Evolutionary conservation across 2,888 invertebrate genomes (phyloP), one percentile per base, ranked within the genome.

Genomic region (Watsonalla binaria): DNA sequence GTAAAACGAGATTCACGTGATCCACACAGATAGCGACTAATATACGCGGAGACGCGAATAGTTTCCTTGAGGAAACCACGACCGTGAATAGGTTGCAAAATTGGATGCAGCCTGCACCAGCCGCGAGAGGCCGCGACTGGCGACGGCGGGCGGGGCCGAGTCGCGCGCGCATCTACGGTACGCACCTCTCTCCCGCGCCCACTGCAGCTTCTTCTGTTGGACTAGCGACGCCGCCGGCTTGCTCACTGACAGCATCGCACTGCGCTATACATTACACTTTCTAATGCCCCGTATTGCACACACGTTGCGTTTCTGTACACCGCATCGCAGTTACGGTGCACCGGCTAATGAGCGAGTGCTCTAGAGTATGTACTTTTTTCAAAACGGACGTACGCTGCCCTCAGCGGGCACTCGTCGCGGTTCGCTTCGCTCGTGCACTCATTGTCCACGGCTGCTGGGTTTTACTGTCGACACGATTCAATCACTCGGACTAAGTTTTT

Each of bases 101-200:
- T 59, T 65, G 55, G 68, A 58, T 70, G 71, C 66, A 62, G 60
- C 63, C 54, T 57, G 62, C 54, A 66, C 57, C 58, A 59, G 68
- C 62, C 64, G 54, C 54, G 58, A 56, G 46, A 24, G 53, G 51
- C 49, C 58, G 61, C 54, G 57, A 53, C 57, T 53, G 34, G 56
- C 55, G 56, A 51, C 56, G 54, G 54, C 62, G 55, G 65, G 61
- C 57, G 58, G 52, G 47, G 54, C 59, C 62, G 54, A 60, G 59
- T 24, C 62, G 65, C 65, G 64, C 54, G 57, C 58, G 56, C 59
- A 58, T 60, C 47, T 83, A 86, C 89, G 58, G 60, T 83, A 86
- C 89, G 77, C 91, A 97, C 98, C 97, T 93, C 94, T 93, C 92
- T 98, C 98, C 84, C 93, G 94, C 69, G 97, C 97, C 98, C 98